Conservation (phyloP, 1,140 invertebrate species). For the Drosophila nigromelanica region DNA sequence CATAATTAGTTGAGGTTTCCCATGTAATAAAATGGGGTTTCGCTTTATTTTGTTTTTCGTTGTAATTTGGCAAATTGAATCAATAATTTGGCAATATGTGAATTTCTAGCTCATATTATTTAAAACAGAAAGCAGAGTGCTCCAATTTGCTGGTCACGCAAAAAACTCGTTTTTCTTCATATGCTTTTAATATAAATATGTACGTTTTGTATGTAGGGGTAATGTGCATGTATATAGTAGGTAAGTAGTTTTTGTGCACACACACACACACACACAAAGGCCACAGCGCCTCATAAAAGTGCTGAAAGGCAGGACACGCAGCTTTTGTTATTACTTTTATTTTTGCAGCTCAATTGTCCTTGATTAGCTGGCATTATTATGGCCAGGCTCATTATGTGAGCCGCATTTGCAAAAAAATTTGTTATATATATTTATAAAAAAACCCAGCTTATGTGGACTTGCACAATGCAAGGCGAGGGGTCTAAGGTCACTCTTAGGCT, state of each 20-base stretch:
- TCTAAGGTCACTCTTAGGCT: slow-evolving; percentile 1
- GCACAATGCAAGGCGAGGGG: not conserved
- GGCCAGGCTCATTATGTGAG: slow-evolving; percentile 54
- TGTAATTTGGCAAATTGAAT: slow-evolving; percentile 4
- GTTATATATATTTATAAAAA: too few relatives aligned
- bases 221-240: not conserved
- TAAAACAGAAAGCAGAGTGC: slow-evolving; percentile 34
- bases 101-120: slow-evolving; percentile 29
- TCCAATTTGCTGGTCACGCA: slow-evolving; percentile 76
- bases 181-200: slow-evolving; percentile 66
- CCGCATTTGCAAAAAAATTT: not conserved
- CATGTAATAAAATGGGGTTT: slow-evolving; percentile 5
- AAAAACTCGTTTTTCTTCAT: slow-evolving; percentile 75
- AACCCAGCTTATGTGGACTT: slow-evolving; percentile 32
- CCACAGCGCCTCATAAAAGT: slow-evolving; percentile 19
- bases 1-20: not conserved
- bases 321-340: slow-evolving; percentile 35
- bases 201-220: slow-evolving; percentile 4
- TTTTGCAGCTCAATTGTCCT: slow-evolving; percentile 47
- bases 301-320: slow-evolving; percentile 46
- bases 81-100: too few relatives aligned
- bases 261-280: too few relatives aligned
- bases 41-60: not conserved
- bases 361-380: slow-evolving; percentile 58
- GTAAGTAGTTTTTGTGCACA: not conserved